Base-by-base conservation (phyloP, 2,888 invertebrate species). In the Tipula unca region DNA sequence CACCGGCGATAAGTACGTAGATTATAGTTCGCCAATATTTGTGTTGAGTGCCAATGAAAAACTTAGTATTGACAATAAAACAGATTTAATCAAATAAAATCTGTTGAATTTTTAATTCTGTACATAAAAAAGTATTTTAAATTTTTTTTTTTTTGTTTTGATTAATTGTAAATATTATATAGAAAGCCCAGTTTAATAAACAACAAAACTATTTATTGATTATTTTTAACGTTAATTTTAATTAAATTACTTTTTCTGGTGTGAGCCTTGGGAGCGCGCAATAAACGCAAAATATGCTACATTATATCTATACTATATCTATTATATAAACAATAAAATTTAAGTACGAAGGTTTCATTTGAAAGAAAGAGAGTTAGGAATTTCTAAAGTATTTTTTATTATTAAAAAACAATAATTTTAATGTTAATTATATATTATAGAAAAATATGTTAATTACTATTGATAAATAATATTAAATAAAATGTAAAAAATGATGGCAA, bases 11-110 rank as follows among this genome's bases (percentile, higher is more conserved):
- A 90, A 89, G 85, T 89, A 89, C 10, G 86, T 89, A 14, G 91
- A 91, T 83, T 91, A 89, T 85, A 89, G 90, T 20, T 89, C 90
- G 13, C 91, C 91, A 29, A 90, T 91, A n/a, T 91, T 91, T 85
- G 90, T 91, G 20, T 87, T 91, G 85, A 90, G 89, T 87, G 88
- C 90, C 35, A 88, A 87, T 29, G 88, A 88, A 48, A 87, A 86
- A 29, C 87, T 87, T 39, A 86, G 84, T 17, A 83, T 83, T 69
- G 69, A 69, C 25, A 69, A 14, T 69, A 69, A 69, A 69, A 69
- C 25, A 69, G 69, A 69, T 69, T 69, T 69, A 25, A 25, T 69
- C 10, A 69, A 69, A 69, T 69, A 69, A 69, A 69, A 69, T 69
- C 25, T 25, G 69, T 20, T 69, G 8, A 1, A 69, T 3, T 54